These are phyloP conservation scores for Micromussa lordhowensis DNA, from an alignment of 92 coral and sea anemone genomes.

Conservation along the genomic window DNA sequence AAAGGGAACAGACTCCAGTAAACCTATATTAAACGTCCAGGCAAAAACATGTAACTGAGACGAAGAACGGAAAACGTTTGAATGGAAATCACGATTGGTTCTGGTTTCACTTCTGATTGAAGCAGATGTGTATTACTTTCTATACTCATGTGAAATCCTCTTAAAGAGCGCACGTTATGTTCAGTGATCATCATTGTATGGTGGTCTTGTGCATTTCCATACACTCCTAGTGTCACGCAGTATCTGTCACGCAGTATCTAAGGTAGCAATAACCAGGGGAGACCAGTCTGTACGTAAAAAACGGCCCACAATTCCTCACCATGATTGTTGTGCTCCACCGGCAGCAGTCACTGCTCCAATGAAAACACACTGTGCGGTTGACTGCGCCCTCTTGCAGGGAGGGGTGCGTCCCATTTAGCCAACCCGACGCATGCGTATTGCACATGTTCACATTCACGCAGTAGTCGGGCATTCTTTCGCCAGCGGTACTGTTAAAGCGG, in stretches of 20 bases:
- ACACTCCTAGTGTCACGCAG: neutral
- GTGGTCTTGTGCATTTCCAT: too few relatives aligned
- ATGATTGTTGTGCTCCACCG: neutral
- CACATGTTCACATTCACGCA: neutral
- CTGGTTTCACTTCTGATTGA: too few relatives aligned
- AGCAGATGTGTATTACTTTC: too few relatives aligned
- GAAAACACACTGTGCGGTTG: slow-evolving; percentile 15
- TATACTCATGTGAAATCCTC: too few relatives aligned
- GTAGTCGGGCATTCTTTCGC: slow-evolving; percentile 7
- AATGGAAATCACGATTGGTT: too few relatives aligned
- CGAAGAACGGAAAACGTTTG: too few relatives aligned
- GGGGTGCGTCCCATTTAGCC: slow-evolving; percentile 23
- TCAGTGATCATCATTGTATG: too few relatives aligned
- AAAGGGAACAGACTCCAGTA: too few relatives aligned
- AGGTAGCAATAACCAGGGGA: neutral
- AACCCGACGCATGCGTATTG: slow-evolving; percentile 22
- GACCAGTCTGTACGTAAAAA: neutral
- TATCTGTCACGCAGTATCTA: slow-evolving; percentile 17
- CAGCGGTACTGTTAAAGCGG: slow-evolving; percentile 18
- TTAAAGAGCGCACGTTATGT: too few relatives aligned
- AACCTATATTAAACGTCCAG: too few relatives aligned
- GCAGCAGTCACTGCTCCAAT: neutral
- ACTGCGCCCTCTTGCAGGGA: slow-evolving; percentile 16
- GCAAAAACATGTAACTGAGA: too few relatives aligned
- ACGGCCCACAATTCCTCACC: slow-evolving; percentile 25